These are phyloP conservation scores for Drosophila kokeensis DNA, from an alignment of 2,888 invertebrate species.

Conservation along the genomic window DNA sequence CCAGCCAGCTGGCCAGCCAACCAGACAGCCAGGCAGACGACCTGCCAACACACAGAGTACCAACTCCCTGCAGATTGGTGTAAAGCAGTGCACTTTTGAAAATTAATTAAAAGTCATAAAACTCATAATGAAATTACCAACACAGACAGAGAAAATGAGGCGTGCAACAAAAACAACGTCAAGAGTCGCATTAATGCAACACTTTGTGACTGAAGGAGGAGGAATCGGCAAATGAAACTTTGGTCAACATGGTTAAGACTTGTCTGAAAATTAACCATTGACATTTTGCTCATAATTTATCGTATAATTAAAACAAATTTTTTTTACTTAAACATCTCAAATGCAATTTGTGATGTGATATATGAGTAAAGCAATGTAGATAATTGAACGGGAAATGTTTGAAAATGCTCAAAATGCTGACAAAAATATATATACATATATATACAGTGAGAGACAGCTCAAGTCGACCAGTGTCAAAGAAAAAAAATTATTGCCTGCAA, in stretches of 20 bases:
- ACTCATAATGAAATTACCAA: slow-evolving; percentile 75
- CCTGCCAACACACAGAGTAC: slow-evolving; percentile 15
- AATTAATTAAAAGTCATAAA: slow-evolving; percentile 79
- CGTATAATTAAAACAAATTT: slow-evolving; percentile 61
- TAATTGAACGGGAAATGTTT: background rate
- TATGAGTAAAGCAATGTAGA: slow-evolving; percentile 21
- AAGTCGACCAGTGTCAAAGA: no score
- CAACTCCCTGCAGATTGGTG: slow-evolving; percentile 42
- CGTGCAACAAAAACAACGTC: slow-evolving; percentile 19
- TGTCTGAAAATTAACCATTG: slow-evolving; percentile 18
- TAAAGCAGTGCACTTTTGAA: slow-evolving; percentile 74
- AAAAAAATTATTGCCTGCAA: no score
- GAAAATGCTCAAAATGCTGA: slow-evolving; percentile 5
- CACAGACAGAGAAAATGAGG: slow-evolving; percentile 19
- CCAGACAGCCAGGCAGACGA: slow-evolving; percentile 9
- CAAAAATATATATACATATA: background rate
- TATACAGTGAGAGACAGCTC: no score
- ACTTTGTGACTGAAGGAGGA: background rate
- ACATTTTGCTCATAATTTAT: slow-evolving; percentile 31
- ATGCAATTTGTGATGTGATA: slow-evolving; percentile 48
- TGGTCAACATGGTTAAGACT: slow-evolving; percentile 28
- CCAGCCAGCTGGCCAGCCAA: background rate
- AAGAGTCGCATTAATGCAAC: slow-evolving; percentile 11
- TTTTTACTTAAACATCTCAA: slow-evolving; percentile 44
- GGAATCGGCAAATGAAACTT: background rate